phyloP scores from a whole-genome alignment of 2,797 vertebrate genomes.

The Picus viridis region DNA sequence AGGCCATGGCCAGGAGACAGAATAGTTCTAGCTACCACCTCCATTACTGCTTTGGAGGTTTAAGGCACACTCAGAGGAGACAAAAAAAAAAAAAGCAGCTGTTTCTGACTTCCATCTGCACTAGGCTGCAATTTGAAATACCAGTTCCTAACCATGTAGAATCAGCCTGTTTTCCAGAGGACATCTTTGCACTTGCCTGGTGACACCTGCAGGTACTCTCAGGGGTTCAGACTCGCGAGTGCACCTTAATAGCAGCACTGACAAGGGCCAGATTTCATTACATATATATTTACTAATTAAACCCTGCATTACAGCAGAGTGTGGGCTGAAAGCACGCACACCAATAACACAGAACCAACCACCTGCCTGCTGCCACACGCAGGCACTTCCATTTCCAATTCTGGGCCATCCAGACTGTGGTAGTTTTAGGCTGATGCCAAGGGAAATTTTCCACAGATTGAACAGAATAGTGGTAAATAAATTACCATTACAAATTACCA shows the following conservation, averaged over 20 bases:
- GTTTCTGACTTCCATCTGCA: neutral
- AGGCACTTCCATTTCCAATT: neutral
- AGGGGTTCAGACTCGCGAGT: neutral
- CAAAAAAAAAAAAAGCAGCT: neutral
- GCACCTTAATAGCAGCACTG: neutral
- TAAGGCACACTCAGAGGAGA: neutral
- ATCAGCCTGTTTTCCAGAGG: neutral
- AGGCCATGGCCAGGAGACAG: neutral
- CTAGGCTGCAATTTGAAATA: neutral
- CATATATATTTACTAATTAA: neutral
- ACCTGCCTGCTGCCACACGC: neutral
- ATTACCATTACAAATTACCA: too few relatives aligned
- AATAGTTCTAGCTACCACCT: neutral
- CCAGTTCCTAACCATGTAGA: neutral
- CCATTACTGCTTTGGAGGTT: neutral
- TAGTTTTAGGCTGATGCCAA: too few relatives aligned
- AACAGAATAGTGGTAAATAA: too few relatives aligned
- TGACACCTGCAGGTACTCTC: constrained; percentile 15
- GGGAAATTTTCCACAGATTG: too few relatives aligned
- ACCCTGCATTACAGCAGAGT: neutral
- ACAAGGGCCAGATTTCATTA: neutral
- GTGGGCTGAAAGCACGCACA: neutral
- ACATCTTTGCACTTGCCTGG: neutral
- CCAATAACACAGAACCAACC: neutral
- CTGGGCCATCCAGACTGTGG: neutral